Conservation (phyloP, 2,888 invertebrate species). For the Argyra leucocephala region DNA sequence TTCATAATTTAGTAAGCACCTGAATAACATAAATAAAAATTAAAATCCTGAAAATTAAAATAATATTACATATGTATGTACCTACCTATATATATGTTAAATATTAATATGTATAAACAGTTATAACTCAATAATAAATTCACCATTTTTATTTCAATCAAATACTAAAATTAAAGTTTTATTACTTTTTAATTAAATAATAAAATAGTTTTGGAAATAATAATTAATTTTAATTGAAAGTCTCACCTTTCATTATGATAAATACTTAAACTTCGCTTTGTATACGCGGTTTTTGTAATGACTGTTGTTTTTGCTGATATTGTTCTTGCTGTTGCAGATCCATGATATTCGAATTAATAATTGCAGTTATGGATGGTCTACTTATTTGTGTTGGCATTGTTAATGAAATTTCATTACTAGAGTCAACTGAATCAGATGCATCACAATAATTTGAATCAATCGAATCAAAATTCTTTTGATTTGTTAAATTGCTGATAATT, state of each 20-base stretch:
- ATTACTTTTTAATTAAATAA: background rate
- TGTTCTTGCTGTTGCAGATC: background rate
- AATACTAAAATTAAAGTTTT: background rate
- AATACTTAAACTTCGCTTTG: constrained; percentile 1
- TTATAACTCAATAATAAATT: too few relatives aligned
- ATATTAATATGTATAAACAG: too few relatives aligned
- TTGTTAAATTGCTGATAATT: constrained; percentile 8
- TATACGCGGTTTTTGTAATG: background rate
- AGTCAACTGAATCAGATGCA: constrained; percentile 23
- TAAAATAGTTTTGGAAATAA: too few relatives aligned
- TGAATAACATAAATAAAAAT: too few relatives aligned
- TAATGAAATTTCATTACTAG: constrained; percentile 21
- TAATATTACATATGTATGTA: too few relatives aligned
- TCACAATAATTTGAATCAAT: constrained; percentile 20
- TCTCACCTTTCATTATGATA: background rate
- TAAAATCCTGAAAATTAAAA: too few relatives aligned
- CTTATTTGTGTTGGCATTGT: constrained; percentile 10
- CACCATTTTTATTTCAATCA: too few relatives aligned
- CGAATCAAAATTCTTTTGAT: constrained; percentile 18
- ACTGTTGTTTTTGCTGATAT: background rate
- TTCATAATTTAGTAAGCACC: too few relatives aligned
- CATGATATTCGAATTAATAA: background rate
- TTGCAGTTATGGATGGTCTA: constrained; percentile 16
- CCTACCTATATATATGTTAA: too few relatives aligned
- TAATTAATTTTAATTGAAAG: background rate